Evolutionary conservation across 2,113 vertebrate species (phyloP).

Genomic region (Panthera leo): DNA sequence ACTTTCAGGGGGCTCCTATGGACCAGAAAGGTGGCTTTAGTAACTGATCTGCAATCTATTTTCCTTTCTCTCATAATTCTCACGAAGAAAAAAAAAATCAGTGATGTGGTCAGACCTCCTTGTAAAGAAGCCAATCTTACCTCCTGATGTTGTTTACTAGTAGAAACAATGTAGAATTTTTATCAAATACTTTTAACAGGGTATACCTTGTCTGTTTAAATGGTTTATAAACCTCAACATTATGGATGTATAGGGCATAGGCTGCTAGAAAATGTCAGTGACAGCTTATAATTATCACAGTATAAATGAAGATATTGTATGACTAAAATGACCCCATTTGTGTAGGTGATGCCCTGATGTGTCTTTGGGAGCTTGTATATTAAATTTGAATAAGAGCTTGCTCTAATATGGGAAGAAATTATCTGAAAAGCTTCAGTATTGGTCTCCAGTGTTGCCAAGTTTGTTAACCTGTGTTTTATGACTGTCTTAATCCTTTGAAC

Average conservation of each 20-base stretch:
- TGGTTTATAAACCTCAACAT: background rate
- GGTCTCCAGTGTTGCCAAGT: background rate
- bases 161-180: background rate
- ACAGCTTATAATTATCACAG: background rate
- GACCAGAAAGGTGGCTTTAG: background rate
- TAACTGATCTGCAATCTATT: background rate
- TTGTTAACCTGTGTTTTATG: background rate
- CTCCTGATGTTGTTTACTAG: background rate
- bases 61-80: background rate
- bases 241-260: background rate
- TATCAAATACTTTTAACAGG: background rate
- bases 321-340: background rate
- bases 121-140: background rate
- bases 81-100: background rate
- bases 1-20: fast-evolving
- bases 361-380: background rate
- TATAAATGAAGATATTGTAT: background rate
- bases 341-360: background rate
- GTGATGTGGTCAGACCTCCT: background rate
- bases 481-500: background rate
- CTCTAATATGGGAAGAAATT: background rate
- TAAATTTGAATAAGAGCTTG: background rate
- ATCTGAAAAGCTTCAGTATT: background rate
- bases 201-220: background rate
- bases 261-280: background rate